A percentile compares a stretch with the other conserved stretches of the same genome.
Evolutionary conservation across 2,888 invertebrate species (phyloP).

Genomic region (Zootermopsis nevadensis): DNA sequence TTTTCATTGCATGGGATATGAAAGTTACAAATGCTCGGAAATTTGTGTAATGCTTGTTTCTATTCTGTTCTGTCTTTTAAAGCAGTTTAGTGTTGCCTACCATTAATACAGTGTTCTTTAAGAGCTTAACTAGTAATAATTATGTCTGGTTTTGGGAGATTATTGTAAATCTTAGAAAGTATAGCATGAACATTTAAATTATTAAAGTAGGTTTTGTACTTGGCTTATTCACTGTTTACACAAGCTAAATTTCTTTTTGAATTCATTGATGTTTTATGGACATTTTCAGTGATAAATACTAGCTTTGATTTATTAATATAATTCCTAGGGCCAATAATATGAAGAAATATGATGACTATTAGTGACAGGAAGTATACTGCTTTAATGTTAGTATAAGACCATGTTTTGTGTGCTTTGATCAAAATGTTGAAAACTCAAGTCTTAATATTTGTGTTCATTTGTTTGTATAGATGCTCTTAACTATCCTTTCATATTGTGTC

Average conservation of each 20-base stretch:
- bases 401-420: neutral
- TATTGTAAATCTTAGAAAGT: conserved; percentile 1
- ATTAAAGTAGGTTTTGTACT: neutral
- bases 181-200: neutral
- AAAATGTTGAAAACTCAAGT: neutral
- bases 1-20: no score
- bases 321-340: neutral
- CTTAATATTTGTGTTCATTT: neutral
- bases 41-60: neutral
- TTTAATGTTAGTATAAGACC: neutral
- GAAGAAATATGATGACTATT: neutral
- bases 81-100: neutral
- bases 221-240: neutral
- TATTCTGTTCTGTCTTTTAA: neutral
- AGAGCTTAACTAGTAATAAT: neutral
- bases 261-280: no score
- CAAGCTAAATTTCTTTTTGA: no score
- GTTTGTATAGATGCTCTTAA: neutral
- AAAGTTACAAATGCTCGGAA: no score
- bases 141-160: neutral
- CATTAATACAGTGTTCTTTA: neutral
- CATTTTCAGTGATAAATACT: neutral
- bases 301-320: neutral
- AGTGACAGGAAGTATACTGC: neutral
- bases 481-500: neutral